Evolutionary conservation across 2,888 invertebrate genomes (phyloP), one percentile per base, ranked within the genome.

Genomic region (Acrobasis suavella): DNA sequence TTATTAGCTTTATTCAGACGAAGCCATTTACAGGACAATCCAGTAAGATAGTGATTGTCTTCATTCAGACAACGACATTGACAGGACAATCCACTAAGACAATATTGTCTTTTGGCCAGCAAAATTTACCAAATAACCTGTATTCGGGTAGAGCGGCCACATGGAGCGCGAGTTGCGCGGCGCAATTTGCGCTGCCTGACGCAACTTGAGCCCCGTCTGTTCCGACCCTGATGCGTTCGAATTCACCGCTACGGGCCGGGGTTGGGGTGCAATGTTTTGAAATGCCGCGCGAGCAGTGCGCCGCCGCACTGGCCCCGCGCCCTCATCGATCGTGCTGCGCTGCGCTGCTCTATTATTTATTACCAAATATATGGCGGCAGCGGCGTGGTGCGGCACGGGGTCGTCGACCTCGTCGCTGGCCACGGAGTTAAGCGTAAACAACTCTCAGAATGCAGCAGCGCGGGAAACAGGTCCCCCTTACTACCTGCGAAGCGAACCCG

Each of bases 361-460:
- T 89, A 87, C 87, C 88, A 81, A 89, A 86, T 89, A 89, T 88
- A 89, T 87, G 85, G 85, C 86, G 85, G 86, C 86, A n/a, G 83
- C 86, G 85, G 86, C 86, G 82, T 88, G 89, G 83, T 84, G 85
- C 83, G 84, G 79, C 82, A 78, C 72, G 81, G 78, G 88, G 86
- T 89, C 87, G 78, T 72, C 78, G 85, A 87, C 85, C 87, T 72
- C 77, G 71, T 67, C 68, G 73, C 65, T 74, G 78, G 78, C 76
- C 73, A 75, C 78, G 78, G 75, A 78, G 77, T 75, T 82, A 76
- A 77, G 80, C 81, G 86, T 87, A 87, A 87, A 87, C 88, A 88
- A 87, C 82, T 73, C 72, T 65, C 69, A 61, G 80, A 84, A 81
- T 81, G 80, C 81, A 83, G 80, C 81, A 83, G 77, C 84, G 85